Percentiles rank a stretch among this genome's conserved stretches.
phyloP scores from a whole-genome alignment of 1,140 invertebrate species.

The Drosophila repleta region DNA sequence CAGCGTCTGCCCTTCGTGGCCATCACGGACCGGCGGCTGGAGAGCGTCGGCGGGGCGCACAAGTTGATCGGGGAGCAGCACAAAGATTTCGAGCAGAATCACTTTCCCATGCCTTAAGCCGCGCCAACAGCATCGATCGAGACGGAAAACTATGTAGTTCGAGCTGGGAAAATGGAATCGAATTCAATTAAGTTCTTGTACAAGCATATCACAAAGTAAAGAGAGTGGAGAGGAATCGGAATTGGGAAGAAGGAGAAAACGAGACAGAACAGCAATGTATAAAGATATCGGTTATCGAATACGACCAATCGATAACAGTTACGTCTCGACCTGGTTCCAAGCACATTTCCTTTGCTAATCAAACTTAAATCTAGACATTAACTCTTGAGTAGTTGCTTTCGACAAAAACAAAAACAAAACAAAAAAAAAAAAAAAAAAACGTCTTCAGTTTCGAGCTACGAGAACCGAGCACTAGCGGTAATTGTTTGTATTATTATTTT shows the following conservation, averaged over 20 bases:
- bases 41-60: slow-evolving; percentile 45
- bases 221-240: not conserved
- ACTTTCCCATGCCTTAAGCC: slow-evolving; percentile 81
- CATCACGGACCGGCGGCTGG: slow-evolving; percentile 76
- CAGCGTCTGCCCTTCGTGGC: slow-evolving; percentile 79
- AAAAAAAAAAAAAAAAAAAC: too few relatives aligned
- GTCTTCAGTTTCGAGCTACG: slow-evolving; percentile 11
- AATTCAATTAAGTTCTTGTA: slow-evolving; percentile 5
- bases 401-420: too few relatives aligned
- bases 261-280: too few relatives aligned
- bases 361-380: slow-evolving; percentile 15
- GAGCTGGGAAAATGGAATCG: not conserved
- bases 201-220: slow-evolving; percentile 8
- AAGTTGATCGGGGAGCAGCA: slow-evolving; percentile 61
- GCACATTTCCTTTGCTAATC: not conserved
- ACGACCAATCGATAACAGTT: slow-evolving; percentile 4
- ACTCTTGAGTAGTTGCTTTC: slow-evolving; percentile 26
- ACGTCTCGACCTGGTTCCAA: not conserved
- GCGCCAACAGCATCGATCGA: slow-evolving; percentile 11
- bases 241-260: not conserved
- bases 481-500: slow-evolving; percentile 38
- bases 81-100: slow-evolving; percentile 82
- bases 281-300: not conserved
- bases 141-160: slow-evolving; percentile 17
- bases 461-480: not conserved